Percentiles rank a stretch among this genome's conserved stretches.
Evolutionary conservation across 2,797 vertebrate genomes (phyloP).

Genomic region (Poecile montanus): DNA sequence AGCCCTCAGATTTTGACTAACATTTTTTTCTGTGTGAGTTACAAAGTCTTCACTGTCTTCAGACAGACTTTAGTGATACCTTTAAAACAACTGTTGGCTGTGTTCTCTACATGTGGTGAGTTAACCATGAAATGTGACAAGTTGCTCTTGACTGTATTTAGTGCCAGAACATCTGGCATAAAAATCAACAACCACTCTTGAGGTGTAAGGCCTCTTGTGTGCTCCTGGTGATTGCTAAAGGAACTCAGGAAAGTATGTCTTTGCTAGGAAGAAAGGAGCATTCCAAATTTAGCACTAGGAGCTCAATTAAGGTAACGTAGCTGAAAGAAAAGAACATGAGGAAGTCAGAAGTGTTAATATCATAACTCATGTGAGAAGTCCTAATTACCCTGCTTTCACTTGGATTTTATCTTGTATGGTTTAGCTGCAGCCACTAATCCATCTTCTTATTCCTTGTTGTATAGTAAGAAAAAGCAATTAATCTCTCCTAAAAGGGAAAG

Average conservation of each 20-base stretch:
- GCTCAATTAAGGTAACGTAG: background rate
- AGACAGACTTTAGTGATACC: background rate
- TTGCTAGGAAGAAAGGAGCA: background rate
- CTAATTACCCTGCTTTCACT: constrained; percentile 4
- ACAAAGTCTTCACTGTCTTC: background rate
- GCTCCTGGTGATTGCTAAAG: background rate
- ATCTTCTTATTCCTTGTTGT: background rate
- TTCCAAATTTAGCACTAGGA: background rate
- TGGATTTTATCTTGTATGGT: constrained; percentile 16
- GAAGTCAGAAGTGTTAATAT: constrained; percentile 45
- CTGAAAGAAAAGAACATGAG: background rate
- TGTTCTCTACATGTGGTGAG: background rate
- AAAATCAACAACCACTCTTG: background rate
- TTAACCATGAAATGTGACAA: background rate
- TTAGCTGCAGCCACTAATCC: constrained; percentile 8
- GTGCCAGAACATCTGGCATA: background rate
- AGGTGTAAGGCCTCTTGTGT: background rate
- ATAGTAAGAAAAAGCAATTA: background rate
- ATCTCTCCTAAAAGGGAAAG: background rate
- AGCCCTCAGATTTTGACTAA: background rate
- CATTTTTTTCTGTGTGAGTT: background rate
- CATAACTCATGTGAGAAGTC: background rate
- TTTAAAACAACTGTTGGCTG: background rate
- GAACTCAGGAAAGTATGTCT: background rate
- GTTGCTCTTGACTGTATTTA: background rate